Percentiles rank a stretch among this genome's conserved stretches.
Evolutionary conservation across 2,113 vertebrate species (phyloP).

Genomic region (Raja brachyura): DNA sequence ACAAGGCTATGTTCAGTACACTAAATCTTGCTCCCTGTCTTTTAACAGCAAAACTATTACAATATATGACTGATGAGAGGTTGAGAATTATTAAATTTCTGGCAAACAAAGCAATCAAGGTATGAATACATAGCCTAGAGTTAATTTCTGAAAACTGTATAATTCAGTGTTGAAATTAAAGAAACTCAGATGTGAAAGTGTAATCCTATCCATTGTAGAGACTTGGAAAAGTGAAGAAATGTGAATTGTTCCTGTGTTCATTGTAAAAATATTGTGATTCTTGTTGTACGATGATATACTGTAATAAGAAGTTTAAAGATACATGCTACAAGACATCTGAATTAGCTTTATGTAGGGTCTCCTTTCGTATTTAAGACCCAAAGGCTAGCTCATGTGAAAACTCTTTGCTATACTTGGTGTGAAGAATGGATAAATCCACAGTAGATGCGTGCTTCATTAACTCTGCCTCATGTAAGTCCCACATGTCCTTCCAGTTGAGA

Average conservation of each 20-base stretch:
- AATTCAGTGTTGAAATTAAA: neutral
- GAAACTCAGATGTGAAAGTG: neutral
- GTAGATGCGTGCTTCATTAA: neutral
- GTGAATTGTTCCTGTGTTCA: neutral
- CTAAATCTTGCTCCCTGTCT: conserved; percentile 26
- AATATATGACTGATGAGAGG: conserved; percentile 46
- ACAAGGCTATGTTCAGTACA: neutral
- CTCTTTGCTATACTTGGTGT: neutral
- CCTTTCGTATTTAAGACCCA: neutral
- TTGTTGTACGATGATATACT: neutral
- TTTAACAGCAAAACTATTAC: conserved; percentile 44
- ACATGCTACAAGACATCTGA: neutral
- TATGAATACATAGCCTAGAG: conserved; percentile 32
- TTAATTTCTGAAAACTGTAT: neutral
- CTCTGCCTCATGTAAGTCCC: too few species aligned
- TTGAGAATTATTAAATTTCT: conserved; percentile 48
- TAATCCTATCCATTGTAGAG: neutral
- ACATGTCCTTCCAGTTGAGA: too few species aligned
- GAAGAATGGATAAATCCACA: neutral
- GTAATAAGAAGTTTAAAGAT: neutral
- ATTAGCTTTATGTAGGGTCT: neutral
- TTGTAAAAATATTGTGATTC: neutral
- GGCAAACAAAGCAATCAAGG: conserved; percentile 50
- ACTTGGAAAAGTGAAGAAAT: neutral
- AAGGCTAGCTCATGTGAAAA: neutral